Conservation (phyloP, 2,113 vertebrate genomes). For the Ancistrus triradiatus region DNA sequence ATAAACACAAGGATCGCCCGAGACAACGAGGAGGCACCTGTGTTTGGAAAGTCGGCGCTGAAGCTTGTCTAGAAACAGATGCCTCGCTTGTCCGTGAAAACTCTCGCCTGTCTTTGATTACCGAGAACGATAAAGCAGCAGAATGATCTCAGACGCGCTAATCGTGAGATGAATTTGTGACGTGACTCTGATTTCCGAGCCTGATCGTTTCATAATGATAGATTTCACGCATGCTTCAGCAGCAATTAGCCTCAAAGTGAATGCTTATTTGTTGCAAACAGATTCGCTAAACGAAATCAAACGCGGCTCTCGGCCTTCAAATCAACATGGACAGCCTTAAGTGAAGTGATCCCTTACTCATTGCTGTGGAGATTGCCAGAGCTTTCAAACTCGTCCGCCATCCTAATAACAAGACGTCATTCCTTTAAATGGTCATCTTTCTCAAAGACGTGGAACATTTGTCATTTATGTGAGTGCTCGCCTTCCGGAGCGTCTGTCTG, state of each 20-base stretch:
- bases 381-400: constrained; percentile 63
- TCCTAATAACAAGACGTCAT: constrained; percentile 72
- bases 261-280: constrained; percentile 34
- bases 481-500: constrained; percentile 64
- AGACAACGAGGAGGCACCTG: constrained; percentile 56
- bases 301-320: constrained; percentile 30
- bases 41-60: constrained; percentile 39
- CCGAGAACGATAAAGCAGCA: constrained; percentile 20
- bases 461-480: constrained; percentile 72
- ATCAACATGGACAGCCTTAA: constrained; percentile 38
- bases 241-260: constrained; percentile 39
- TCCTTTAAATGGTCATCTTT: constrained; percentile 68
- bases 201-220: constrained; percentile 30
- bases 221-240: constrained; percentile 23
- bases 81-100: constrained; percentile 22
- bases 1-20: constrained; percentile 57
- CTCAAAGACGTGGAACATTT: constrained; percentile 66
- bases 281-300: constrained; percentile 19
- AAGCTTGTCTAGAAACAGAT: constrained; percentile 40
- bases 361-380: constrained; percentile 58
- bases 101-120: constrained; percentile 38
- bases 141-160: constrained; percentile 29
- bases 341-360: constrained; percentile 38
- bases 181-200: constrained; percentile 7
- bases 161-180: constrained; percentile 8